Percentiles rank a stretch among this genome's conserved stretches.
Evolutionary conservation across 2,888 invertebrate species (phyloP).

Genomic region (Helicoverpa assulta): DNA sequence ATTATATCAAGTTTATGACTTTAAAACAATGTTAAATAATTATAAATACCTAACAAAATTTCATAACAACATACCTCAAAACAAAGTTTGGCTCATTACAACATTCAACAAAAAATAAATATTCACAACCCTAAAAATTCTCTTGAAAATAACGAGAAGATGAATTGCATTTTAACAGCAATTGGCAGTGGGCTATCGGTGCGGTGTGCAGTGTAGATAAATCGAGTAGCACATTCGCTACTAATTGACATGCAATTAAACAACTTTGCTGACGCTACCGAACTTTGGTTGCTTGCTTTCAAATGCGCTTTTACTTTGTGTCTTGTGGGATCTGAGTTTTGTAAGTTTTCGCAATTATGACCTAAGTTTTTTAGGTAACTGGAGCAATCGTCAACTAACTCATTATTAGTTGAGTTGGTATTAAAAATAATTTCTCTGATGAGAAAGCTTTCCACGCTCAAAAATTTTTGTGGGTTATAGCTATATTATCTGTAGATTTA

Average conservation of each 20-base stretch:
- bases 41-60: background rate
- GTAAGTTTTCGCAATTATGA: slow-evolving; percentile 30
- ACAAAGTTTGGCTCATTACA: background rate
- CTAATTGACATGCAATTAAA: slow-evolving; percentile 57
- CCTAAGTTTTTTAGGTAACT: background rate
- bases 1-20: no score
- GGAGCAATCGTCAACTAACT: no score
- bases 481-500: no score
- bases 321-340: slow-evolving; percentile 22
- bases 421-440: no score
- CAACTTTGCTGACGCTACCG: slow-evolving; percentile 45
- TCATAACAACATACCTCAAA: background rate
- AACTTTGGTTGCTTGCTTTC: slow-evolving; percentile 21
- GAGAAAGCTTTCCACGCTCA: no score
- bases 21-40: no score
- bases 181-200: slow-evolving; percentile 51
- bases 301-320: slow-evolving; percentile 42
- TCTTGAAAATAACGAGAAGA: slow-evolving; percentile 27
- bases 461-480: no score
- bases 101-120: background rate
- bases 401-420: no score
- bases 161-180: slow-evolving; percentile 47
- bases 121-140: slow-evolving; percentile 7
- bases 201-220: slow-evolving; percentile 47
- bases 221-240: slow-evolving; percentile 44